Evolutionary conservation across 2,113 vertebrate species (phyloP).

Genomic region (Clarias magur): DNA sequence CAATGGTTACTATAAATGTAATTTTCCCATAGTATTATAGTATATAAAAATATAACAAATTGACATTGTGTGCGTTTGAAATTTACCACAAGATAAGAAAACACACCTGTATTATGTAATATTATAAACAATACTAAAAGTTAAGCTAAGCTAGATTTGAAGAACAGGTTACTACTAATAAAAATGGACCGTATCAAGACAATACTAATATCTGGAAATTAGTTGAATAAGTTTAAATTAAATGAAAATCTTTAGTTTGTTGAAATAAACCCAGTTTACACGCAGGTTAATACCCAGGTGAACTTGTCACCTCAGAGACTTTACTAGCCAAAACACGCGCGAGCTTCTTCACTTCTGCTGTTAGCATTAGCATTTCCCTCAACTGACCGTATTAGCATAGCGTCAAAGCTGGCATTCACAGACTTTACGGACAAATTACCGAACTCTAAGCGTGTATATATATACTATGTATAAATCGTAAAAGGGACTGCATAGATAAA

Average conservation of each 20-base stretch:
- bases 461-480: neutral
- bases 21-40: neutral
- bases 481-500: neutral
- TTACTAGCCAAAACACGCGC: neutral
- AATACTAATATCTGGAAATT: neutral
- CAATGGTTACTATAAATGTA: neutral
- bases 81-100: neutral
- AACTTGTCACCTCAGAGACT: neutral
- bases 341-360: neutral
- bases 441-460: neutral
- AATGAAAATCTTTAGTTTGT: neutral
- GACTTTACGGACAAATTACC: neutral
- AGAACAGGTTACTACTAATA: neutral
- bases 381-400: neutral
- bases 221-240: neutral
- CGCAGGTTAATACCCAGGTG: no score
- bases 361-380: slow-evolving; percentile 6
- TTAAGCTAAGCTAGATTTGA: neutral
- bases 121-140: neutral
- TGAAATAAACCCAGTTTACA: neutral
- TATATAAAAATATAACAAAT: neutral
- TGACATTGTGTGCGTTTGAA: neutral
- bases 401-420: neutral
- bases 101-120: no score
- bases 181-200: fast-evolving